phyloP scores from a whole-genome alignment of 2,797 vertebrate species.

The Anas acuta region DNA sequence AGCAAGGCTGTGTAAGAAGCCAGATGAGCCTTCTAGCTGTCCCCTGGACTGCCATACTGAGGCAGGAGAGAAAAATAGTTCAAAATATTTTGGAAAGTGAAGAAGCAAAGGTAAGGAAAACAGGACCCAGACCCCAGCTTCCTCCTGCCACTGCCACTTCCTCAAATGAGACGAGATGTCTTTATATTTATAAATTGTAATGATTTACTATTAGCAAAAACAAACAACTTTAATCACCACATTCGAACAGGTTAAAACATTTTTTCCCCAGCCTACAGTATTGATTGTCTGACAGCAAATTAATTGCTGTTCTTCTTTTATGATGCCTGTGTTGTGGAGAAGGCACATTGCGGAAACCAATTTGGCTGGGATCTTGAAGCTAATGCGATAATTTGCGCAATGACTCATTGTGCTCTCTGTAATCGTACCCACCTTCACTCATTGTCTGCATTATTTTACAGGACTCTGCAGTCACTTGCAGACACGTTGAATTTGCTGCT shows the following conservation, averaged over 20 bases:
- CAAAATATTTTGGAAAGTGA: neutral
- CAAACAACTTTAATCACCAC: neutral
- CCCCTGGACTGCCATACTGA: neutral
- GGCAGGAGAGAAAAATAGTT: neutral
- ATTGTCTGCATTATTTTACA: neutral
- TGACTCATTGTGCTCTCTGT: neutral
- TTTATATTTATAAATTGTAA: neutral
- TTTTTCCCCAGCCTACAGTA: neutral
- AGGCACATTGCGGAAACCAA: accelerated
- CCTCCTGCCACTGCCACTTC: accelerated
- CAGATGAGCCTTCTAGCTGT: neutral
- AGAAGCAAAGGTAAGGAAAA: neutral
- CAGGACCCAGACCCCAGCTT: no score
- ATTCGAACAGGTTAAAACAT: neutral
- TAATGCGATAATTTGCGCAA: neutral
- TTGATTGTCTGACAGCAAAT: neutral
- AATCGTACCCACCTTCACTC: neutral
- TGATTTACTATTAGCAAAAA: neutral
- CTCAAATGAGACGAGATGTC: neutral
- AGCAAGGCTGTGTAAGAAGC: neutral
- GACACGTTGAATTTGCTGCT: neutral
- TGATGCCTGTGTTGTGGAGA: neutral
- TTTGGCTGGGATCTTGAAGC: neutral
- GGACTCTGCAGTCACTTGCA: neutral
- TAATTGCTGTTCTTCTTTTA: neutral